phyloP scores from a whole-genome alignment of 2,888 invertebrate genomes.

The Troglohyphantes excavatus region DNA sequence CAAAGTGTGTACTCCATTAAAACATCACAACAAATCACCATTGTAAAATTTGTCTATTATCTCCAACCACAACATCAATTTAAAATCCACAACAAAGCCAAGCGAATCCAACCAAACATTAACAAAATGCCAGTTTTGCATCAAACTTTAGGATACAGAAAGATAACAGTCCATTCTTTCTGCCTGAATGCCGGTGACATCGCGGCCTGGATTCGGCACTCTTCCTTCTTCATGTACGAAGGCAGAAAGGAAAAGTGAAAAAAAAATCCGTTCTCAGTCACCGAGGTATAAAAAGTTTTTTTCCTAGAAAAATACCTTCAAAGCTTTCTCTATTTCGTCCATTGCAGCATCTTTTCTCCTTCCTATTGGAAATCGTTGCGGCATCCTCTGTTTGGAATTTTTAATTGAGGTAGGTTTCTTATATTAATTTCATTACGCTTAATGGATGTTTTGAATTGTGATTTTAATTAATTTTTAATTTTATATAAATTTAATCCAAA shows the following conservation, averaged over 20 bases:
- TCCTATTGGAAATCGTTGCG: neutral
- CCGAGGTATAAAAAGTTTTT: conserved; percentile 4
- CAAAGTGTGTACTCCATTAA: too few species aligned
- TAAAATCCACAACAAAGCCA: too few species aligned
- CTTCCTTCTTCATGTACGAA: neutral
- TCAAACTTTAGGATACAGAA: too few species aligned
- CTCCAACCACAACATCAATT: too few species aligned
- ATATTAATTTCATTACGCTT: neutral
- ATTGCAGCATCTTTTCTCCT: neutral
- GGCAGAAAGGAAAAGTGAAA: conserved; percentile 3
- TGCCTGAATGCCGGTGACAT: neutral
- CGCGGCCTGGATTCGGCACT: neutral
- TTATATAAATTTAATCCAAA: too few species aligned
- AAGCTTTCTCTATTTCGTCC: neutral
- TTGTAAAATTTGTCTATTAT: too few species aligned
- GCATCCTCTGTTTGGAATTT: neutral
- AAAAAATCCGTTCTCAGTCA: neutral
- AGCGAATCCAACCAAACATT: too few species aligned
- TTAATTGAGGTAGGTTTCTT: neutral
- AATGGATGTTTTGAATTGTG: neutral
- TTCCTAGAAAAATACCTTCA: neutral
- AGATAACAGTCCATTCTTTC: neutral
- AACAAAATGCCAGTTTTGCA: too few species aligned
- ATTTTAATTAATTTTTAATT: neutral
- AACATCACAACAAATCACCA: too few species aligned